Evolutionary conservation across 2,888 invertebrate genomes (phyloP).

Genomic region (Aphidoletes aphidimyza): DNA sequence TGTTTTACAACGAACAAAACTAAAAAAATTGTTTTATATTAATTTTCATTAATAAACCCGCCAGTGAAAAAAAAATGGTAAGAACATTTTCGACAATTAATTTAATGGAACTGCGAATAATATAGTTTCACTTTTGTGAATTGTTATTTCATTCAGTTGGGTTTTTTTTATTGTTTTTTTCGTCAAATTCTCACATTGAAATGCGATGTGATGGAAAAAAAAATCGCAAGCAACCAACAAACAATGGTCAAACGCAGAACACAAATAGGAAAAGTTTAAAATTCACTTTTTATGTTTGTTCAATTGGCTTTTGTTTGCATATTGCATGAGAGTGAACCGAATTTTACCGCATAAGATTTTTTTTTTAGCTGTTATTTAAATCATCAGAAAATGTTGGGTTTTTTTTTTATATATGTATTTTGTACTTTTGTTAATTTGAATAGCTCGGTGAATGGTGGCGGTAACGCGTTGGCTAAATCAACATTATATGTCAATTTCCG

Average conservation of each 20-base stretch:
- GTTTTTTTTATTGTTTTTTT: not conserved
- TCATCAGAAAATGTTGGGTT: no score
- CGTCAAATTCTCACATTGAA: not conserved
- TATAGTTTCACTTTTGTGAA: not conserved
- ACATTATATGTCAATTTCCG: conserved; percentile 18
- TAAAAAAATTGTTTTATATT: no score
- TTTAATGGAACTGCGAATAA: conserved; percentile 12
- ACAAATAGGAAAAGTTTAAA: not conserved
- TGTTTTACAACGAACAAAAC: no score
- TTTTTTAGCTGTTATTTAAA: no score
- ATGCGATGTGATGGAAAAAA: not conserved
- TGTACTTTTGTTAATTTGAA: not conserved
- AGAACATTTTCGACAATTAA: not conserved
- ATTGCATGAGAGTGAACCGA: no score
- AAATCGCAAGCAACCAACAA: not conserved
- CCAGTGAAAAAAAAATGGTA: not conserved
- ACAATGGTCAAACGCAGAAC: not conserved
- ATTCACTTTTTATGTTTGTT: not conserved
- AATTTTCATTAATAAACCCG: no score
- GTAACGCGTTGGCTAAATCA: not conserved
- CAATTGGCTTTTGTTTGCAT: not conserved
- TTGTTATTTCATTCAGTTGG: not conserved
- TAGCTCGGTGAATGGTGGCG: not conserved
- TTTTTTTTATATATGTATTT: no score
- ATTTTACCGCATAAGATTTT: no score